phyloP scores from a whole-genome alignment of 2,888 invertebrate genomes.

The Mythimna lalbum region DNA sequence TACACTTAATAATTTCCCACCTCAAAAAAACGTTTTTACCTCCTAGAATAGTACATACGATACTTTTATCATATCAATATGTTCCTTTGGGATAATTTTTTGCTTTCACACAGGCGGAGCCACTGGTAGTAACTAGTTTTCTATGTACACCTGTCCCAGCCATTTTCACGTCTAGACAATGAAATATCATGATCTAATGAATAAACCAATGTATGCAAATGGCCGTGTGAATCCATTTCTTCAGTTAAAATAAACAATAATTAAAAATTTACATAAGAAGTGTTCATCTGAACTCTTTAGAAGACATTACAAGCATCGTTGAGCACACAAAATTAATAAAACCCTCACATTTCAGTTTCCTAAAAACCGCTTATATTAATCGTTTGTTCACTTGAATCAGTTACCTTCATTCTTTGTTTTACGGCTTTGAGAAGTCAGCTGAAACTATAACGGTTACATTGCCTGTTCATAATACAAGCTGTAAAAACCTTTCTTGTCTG shows the following conservation, averaged over 20 bases:
- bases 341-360: constrained; percentile 41
- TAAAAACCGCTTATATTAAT: constrained; percentile 53
- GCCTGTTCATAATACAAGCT: not conserved
- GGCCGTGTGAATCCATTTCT: constrained; percentile 50
- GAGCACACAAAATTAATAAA: constrained; percentile 16
- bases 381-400: constrained; percentile 47
- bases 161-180: constrained; percentile 25
- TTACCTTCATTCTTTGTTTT: constrained; percentile 18
- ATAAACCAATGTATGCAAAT: constrained; percentile 36
- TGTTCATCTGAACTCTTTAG: constrained; percentile 6
- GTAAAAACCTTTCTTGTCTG: not conserved
- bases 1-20: too few species aligned
- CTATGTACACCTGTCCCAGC: not conserved
- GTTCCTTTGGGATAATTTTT: not conserved
- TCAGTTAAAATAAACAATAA: constrained; percentile 28
- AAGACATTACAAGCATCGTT: constrained; percentile 27
- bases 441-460: constrained; percentile 30
- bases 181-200: constrained; percentile 19
- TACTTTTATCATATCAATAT: too few species aligned
- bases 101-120: too few species aligned
- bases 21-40: too few species aligned
- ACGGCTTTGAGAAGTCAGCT: not conserved
- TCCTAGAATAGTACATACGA: too few species aligned
- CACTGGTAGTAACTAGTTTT: not conserved
- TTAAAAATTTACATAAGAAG: constrained; percentile 18